phyloP scores from a whole-genome alignment of 2,113 vertebrate genomes.

The Protomyctophum bolini region DNA sequence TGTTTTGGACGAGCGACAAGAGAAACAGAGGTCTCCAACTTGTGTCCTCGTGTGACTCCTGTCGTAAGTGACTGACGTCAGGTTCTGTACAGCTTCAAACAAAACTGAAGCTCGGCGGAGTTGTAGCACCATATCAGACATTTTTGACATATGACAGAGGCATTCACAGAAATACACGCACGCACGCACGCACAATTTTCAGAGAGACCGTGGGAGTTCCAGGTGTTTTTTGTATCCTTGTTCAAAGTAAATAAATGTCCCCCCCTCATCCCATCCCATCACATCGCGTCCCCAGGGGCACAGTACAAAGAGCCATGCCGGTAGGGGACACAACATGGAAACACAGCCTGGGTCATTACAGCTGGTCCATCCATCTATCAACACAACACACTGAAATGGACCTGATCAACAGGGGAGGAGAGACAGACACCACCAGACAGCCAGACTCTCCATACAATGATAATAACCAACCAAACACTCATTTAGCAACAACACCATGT shows the following conservation, averaged over 20 bases:
- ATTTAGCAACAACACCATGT: slow-evolving; percentile 6
- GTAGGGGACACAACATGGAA: slow-evolving; percentile 25
- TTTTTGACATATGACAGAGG: background rate
- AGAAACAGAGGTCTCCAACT: slow-evolving; percentile 13
- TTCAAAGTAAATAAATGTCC: slow-evolving; percentile 25
- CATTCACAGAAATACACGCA: background rate
- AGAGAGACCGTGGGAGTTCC: slow-evolving; percentile 22
- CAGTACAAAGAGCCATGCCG: background rate
- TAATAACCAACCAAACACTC: background rate
- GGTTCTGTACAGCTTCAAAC: background rate
- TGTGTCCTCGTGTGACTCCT: slow-evolving; percentile 19
- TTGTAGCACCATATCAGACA: background rate
- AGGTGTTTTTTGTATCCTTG: slow-evolving; percentile 37
- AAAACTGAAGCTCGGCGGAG: slow-evolving; percentile 19
- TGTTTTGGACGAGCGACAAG: background rate
- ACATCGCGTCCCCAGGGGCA: background rate
- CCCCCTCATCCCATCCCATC: slow-evolving; percentile 3
- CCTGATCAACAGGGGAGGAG: slow-evolving; percentile 14
- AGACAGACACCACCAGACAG: slow-evolving; percentile 10
- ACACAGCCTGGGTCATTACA: slow-evolving; percentile 37
- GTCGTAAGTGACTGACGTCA: background rate
- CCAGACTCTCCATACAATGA: background rate
- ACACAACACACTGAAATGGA: slow-evolving; percentile 31
- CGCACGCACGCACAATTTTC: background rate
- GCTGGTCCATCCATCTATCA: slow-evolving; percentile 33